Evolutionary conservation across 1,140 invertebrate genomes (phyloP), one percentile per base, ranked within the genome.

Genomic region (Ips nitidus): DNA sequence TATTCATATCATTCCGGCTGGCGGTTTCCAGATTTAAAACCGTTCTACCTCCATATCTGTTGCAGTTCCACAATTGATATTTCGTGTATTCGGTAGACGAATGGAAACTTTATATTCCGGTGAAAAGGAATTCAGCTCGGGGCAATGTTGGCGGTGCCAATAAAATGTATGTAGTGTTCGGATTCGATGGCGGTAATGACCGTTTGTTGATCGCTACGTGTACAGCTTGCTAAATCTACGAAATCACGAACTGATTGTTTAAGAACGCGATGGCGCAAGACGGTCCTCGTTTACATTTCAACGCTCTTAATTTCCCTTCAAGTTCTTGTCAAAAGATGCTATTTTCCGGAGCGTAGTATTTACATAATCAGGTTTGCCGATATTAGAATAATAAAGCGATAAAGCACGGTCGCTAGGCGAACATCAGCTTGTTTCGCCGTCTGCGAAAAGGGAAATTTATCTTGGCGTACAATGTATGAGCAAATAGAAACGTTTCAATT

Each of bases 1-100:
- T 56, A 56, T 56, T 56, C 53, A 56, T 56, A 56, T 36, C 53
- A 56, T 56, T 37, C 53, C n/a, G 22, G 37, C 53, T 56, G 53
- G 37, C 53, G 37, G 53, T 37, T 37, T 56, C 39, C n/a, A 56
- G 38, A 56, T 56, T 56, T 56, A 56, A 56, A 56, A 56, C 53
- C 53, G 53, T 36, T 37, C 38, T 37, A 36, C 53, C 38, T 56
- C 53, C 53, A 36, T 56, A 56, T 56, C 53, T 56, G 53, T 56
- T 56, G 53, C 53, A 40, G 53, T 56, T 56, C 39, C 53, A 40
- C 53, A 56, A 56, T 56, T 56, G 53, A 56, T 56, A 56, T 56
- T 56, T 56, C 53, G 53, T 56, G 53, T 56, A 56, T 56, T 36
- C 39, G 53, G n/a, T 38, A 37, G 53, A 50, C 22, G 45, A 56